These are phyloP conservation scores for Euleptes europaea DNA, from an alignment of 2,113 vertebrate species.

Conservation along the genomic window DNA sequence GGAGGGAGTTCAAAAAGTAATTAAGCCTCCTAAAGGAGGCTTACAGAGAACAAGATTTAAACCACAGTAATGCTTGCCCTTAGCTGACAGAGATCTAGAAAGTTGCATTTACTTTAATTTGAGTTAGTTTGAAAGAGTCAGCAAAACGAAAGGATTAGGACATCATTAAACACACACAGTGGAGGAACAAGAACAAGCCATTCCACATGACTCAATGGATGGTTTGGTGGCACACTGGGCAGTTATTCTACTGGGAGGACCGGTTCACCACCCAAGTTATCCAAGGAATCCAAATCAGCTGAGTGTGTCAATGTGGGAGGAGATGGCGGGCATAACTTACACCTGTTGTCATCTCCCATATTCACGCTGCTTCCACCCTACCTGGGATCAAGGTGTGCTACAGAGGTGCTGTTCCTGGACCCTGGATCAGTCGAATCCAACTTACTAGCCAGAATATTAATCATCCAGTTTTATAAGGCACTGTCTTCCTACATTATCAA, in stretches of 20 bases:
- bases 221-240: background rate
- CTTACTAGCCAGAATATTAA: too few species aligned
- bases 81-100: background rate
- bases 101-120: conserved; percentile 18
- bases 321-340: too few species aligned
- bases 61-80: background rate
- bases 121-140: background rate
- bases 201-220: background rate
- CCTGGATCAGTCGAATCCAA: too few species aligned
- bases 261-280: too few species aligned
- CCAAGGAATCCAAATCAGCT: too few species aligned
- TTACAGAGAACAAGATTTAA: background rate
- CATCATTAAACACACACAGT: background rate
- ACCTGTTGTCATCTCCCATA: too few species aligned
- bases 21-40: conserved; percentile 32
- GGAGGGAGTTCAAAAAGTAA: conserved; percentile 49
- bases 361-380: too few species aligned
- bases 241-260: background rate
- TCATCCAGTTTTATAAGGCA: too few species aligned
- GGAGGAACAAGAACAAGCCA: background rate
- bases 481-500: too few species aligned
- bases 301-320: too few species aligned
- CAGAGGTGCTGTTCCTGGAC: too few species aligned
- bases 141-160: conserved; percentile 23
- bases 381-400: too few species aligned